Conservation (phyloP, 1,140 invertebrate genomes). For the Drosophila ambigua region DNA sequence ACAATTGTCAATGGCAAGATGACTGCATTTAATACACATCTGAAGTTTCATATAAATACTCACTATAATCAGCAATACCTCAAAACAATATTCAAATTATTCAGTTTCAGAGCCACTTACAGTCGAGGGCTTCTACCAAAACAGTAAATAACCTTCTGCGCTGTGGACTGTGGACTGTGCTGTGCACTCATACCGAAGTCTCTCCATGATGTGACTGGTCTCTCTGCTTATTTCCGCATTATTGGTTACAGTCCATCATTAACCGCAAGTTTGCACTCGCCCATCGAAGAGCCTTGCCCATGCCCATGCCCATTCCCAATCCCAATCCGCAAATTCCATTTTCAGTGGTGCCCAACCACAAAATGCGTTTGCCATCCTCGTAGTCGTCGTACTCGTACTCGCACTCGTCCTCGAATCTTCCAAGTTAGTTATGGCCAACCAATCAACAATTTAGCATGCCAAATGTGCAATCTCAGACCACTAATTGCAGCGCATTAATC, state of each 20-base stretch:
- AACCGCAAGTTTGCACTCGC: slow-evolving; percentile 22
- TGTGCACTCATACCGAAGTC: background rate
- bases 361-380: slow-evolving; percentile 27
- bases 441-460: slow-evolving; percentile 59
- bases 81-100: no score
- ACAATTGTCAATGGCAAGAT: no score
- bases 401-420: slow-evolving; percentile 28
- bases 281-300: background rate
- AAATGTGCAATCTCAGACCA: slow-evolving; percentile 77
- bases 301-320: no score
- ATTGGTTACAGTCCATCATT: slow-evolving; percentile 48
- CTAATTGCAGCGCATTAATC: slow-evolving; percentile 77
- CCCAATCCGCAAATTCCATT: no score
- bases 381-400: no score
- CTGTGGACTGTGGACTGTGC: no score
- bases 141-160: no score
- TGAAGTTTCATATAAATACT: no score
- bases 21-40: no score
- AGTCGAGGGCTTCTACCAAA: no score
- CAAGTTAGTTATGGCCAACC: slow-evolving; percentile 46
- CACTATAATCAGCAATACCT: no score
- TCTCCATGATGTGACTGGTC: background rate
- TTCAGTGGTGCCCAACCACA: slow-evolving; percentile 20
- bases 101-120: no score
- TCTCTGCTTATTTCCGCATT: slow-evolving; percentile 40